Evolutionary conservation across 2,888 invertebrate species (phyloP).

Genomic region (Junonia oenone): DNA sequence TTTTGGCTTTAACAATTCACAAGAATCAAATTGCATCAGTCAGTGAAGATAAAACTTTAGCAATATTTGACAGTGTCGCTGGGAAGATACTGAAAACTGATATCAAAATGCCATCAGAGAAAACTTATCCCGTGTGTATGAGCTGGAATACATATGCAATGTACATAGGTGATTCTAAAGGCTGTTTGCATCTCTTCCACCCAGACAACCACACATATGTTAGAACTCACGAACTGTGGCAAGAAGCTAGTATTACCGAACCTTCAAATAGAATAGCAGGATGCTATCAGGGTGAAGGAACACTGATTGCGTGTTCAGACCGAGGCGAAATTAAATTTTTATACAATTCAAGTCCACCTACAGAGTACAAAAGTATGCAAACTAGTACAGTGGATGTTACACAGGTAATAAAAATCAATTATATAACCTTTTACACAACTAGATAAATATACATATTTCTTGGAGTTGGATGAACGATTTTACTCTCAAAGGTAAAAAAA

Average conservation of each 20-base stretch:
- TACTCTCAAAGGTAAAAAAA: too few relatives aligned
- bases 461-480: too few relatives aligned
- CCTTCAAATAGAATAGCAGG: slow-evolving; percentile 64
- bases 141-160: slow-evolving; percentile 61
- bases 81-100: slow-evolving; percentile 59
- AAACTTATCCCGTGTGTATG: slow-evolving; percentile 63
- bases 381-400: slow-evolving; percentile 64
- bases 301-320: slow-evolving; percentile 65
- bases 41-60: slow-evolving; percentile 79
- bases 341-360: slow-evolving; percentile 65
- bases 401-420: slow-evolving; percentile 45
- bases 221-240: slow-evolving; percentile 58
- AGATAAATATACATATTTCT: not conserved
- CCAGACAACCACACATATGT: slow-evolving; percentile 51
- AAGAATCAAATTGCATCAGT: slow-evolving; percentile 76
- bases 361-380: slow-evolving; percentile 52
- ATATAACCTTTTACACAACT: not conserved
- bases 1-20: slow-evolving; percentile 58
- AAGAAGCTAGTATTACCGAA: slow-evolving; percentile 51
- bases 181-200: slow-evolving; percentile 60
- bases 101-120: slow-evolving; percentile 56
- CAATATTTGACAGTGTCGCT: slow-evolving; percentile 77
- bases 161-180: slow-evolving; percentile 70
- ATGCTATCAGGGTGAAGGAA: slow-evolving; percentile 59
- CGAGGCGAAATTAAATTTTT: slow-evolving; percentile 68